phyloP scores from a whole-genome alignment of 2,888 invertebrate genomes.

The Ceramica pisi region DNA sequence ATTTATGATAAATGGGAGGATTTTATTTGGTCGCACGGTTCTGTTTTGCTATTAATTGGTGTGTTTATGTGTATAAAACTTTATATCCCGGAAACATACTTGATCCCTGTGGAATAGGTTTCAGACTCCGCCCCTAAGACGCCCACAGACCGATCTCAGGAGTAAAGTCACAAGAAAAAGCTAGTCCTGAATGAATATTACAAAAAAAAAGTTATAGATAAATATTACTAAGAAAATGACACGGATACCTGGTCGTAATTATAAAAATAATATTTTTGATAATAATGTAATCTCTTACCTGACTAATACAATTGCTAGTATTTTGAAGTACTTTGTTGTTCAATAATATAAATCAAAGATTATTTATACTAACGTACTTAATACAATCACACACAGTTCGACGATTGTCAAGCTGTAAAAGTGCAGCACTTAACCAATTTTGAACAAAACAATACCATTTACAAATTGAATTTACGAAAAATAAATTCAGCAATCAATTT shows the following conservation, averaged over 20 bases:
- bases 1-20: neutral
- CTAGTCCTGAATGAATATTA: neutral
- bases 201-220: neutral
- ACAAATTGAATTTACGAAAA: conserved; percentile 37
- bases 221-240: neutral
- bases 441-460: conserved; percentile 9
- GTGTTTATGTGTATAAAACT: too few species aligned
- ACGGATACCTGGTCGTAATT: neutral
- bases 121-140: too few species aligned
- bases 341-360: neutral
- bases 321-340: conserved; percentile 37
- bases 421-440: conserved; percentile 3
- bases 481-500: conserved; percentile 33
- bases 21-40: neutral
- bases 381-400: neutral
- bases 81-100: neutral
- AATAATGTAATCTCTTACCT: conserved; percentile 6
- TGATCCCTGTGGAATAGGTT: too few species aligned
- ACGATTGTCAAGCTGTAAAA: neutral
- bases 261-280: neutral
- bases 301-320: conserved; percentile 8
- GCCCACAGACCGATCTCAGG: too few species aligned
- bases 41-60: neutral
- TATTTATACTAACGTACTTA: neutral
- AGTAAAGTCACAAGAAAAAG: neutral